Evolutionary conservation across 2,888 invertebrate species (phyloP).

Genomic region (Melanotus villosus): DNA sequence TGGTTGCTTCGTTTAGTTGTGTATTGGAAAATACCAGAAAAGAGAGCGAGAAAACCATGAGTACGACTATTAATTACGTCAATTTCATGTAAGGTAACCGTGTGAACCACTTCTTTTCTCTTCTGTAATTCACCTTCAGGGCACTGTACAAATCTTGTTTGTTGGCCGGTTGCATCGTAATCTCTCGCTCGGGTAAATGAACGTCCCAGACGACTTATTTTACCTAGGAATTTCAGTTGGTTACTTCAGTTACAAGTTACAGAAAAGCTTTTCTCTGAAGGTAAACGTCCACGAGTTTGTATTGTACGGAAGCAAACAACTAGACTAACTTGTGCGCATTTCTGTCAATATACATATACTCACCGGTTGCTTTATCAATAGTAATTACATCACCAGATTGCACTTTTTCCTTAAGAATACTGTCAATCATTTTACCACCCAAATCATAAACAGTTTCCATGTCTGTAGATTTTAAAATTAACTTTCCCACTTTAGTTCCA

Average conservation of each 20-base stretch:
- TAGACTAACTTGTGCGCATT: no score
- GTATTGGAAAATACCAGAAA: conserved; percentile 84
- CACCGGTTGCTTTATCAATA: conserved; percentile 97
- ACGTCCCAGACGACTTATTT: conserved; percentile 80
- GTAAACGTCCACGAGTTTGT: no score
- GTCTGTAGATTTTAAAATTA: conserved; percentile 98
- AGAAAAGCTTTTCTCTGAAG: no score
- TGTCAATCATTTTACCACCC: conserved; percentile 98
- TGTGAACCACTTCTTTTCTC: conserved; percentile 97
- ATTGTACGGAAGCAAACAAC: no score
- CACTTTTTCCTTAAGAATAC: conserved; percentile 95
- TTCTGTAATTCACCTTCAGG: conserved; percentile 99
- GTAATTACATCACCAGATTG: conserved; percentile 97
- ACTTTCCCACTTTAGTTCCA: conserved; percentile 90
- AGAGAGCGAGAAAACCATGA: conserved; percentile 96
- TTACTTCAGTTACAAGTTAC: neutral
- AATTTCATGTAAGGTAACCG: conserved; percentile 98
- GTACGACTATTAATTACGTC: conserved; percentile 99
- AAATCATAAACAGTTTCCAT: conserved; percentile 99
- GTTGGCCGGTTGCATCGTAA: conserved; percentile 94
- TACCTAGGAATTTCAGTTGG: conserved; percentile 61
- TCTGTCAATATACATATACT: no score
- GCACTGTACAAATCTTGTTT: conserved; percentile 94
- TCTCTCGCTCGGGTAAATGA: conserved; percentile 97
- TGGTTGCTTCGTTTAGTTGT: no score